Evolutionary conservation across 2,113 vertebrate genomes (phyloP), one percentile per base, ranked within the genome.

Genomic region (Silurus meridionalis): DNA sequence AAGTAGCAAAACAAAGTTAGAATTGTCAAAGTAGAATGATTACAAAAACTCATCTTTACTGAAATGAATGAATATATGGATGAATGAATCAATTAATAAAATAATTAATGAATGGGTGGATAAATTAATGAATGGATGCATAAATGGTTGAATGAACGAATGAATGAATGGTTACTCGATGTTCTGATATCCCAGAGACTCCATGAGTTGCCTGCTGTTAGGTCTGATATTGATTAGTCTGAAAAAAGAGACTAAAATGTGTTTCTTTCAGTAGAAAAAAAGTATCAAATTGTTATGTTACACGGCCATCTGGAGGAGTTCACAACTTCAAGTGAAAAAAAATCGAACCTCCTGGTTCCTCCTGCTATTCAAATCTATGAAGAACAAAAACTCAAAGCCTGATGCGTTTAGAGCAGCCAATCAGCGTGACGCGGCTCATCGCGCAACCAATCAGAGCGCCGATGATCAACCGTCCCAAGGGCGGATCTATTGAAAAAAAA

Each of bases 341-440:
- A 50, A 37, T 37, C 2, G 37, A 37, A 37, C 37, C 37, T 37
- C 37, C 37, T 2, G 37, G 37, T 37, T 37, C 19, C 19, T 74
- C 71, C 19, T 77, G 19, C 7, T 72, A 79, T 89, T 89, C 82
- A 83, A 90, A 90, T 9, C 46, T 23, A 72, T 80, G 74, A 94
- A 93, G 94, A 91, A 89, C 88, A 19, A 66, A 92, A 95, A 95
- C 92, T 95, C 93, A 94, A 96, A 96, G 90, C 86, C 61, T 83
- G 87, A 46, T 81, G 79, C 85, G 89, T 86, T 7, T 63, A 72
- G 4, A 63, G 80, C 64, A 23, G 80, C 95, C 94, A 96, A 96
- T 96, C 67, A 89, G 83, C 61, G 82, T 6, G 3, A 57, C 88
- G 92, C 90, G 91, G 77, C 79, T 88, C 90, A 2, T 69, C 55